Percentiles rank a stretch among this genome's conserved stretches.
Evolutionary conservation across 2,113 vertebrate species (phyloP).

Genomic region (Orthonyx spaldingii): DNA sequence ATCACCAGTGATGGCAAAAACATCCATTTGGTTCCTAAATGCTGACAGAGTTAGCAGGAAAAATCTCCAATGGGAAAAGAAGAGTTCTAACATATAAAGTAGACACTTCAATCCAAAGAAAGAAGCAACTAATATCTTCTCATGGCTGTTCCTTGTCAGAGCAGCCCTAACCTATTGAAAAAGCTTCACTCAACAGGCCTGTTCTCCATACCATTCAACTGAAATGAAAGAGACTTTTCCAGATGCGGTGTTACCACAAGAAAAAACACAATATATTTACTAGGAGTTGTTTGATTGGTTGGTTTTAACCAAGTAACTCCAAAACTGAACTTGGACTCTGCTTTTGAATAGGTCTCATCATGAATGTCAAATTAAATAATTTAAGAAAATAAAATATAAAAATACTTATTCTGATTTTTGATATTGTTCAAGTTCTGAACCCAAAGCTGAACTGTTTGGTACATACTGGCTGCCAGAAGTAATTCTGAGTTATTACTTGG

Average conservation of each 20-base stretch:
- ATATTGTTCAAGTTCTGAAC: not conserved
- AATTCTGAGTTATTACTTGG: not conserved
- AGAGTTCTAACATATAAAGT: not conserved
- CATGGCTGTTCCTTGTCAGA: not conserved
- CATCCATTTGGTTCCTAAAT: not conserved
- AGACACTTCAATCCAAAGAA: not conserved
- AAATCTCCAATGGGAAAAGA: not conserved
- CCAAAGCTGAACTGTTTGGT: not conserved
- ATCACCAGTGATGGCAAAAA: not conserved
- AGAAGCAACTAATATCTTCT: not conserved
- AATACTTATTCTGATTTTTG: not conserved
- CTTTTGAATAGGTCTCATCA: not conserved
- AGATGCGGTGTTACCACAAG: not conserved
- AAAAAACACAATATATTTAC: not conserved
- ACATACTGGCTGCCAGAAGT: not conserved
- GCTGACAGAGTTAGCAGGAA: not conserved
- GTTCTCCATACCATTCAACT: not conserved
- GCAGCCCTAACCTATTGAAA: not conserved
- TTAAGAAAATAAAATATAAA: not conserved
- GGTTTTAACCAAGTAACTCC: not conserved
- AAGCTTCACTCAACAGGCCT: not conserved
- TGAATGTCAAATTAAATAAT: not conserved
- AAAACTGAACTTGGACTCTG: not conserved
- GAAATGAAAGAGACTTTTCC: not conserved
- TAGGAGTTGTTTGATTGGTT: not conserved